A percentile compares a stretch with the other conserved stretches of the same genome.
phyloP scores from a whole-genome alignment of 2,797 vertebrate species.

The Nasua narica region DNA sequence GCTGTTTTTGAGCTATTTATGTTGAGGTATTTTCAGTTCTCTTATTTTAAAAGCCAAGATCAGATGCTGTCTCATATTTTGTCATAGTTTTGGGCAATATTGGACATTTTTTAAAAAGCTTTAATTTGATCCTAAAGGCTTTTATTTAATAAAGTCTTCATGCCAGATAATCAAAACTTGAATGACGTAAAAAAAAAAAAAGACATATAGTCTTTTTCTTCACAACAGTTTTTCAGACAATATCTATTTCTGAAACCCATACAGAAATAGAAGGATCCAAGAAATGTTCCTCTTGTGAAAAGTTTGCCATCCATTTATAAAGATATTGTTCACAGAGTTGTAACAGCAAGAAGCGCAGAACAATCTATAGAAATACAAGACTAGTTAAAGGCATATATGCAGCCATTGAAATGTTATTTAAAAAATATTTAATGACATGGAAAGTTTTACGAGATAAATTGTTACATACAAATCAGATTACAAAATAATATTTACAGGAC shows the following conservation, averaged over 20 bases:
- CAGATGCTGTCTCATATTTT: constrained; percentile 50
- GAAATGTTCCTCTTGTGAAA: not conserved
- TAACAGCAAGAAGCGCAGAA: not conserved
- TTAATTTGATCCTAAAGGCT: constrained; percentile 30
- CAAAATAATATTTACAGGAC: not conserved
- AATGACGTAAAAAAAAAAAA: not conserved
- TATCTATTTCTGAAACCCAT: not conserved
- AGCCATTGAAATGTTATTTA: not conserved
- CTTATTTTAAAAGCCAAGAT: constrained; percentile 68
- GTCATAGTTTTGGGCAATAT: constrained; percentile 14
- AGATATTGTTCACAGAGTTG: not conserved
- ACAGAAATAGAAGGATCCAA: constrained; percentile 38
- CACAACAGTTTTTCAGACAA: not conserved
- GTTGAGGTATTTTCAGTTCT: constrained; percentile 52
- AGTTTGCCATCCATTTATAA: not conserved
- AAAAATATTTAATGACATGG: not conserved
- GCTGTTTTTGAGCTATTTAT: constrained; percentile 57
- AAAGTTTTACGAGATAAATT: not conserved
- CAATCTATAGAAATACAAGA: not conserved
- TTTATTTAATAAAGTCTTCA: constrained; percentile 39
- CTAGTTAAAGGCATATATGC: not conserved
- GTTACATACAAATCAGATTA: constrained; percentile 3
- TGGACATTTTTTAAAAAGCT: not conserved
- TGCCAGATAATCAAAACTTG: not conserved
- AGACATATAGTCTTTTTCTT: not conserved